Evolutionary conservation across 2,113 vertebrate genomes (phyloP).

Genomic region (Pterocles gutturalis): DNA sequence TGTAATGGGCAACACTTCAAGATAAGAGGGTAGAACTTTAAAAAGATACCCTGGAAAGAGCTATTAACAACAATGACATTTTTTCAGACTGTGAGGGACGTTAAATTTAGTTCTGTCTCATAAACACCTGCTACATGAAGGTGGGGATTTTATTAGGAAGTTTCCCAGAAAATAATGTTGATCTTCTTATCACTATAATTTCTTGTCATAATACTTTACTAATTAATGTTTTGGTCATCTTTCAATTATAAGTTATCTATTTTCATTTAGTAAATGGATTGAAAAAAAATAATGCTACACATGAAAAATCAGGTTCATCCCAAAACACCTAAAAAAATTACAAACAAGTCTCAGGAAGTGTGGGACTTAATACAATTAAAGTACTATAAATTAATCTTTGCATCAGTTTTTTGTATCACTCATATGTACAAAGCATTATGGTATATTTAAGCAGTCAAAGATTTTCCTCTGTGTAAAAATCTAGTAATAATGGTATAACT

Average conservation of each 20-base stretch:
- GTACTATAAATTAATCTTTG: not conserved
- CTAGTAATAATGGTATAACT: not conserved
- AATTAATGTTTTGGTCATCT: not conserved
- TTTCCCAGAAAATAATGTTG: not conserved
- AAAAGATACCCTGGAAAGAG: not conserved
- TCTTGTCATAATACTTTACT: not conserved
- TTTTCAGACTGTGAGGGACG: not conserved
- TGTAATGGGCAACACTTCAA: not conserved
- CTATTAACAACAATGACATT: not conserved
- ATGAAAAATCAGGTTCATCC: not conserved
- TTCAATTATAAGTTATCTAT: not conserved
- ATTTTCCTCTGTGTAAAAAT: not conserved
- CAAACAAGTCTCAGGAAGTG: not conserved
- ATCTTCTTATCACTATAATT: not conserved
- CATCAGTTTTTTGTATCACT: not conserved
- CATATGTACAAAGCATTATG: not conserved
- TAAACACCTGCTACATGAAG: accelerated
- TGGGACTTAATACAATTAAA: not conserved
- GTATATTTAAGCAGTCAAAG: not conserved
- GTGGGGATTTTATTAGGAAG: not conserved
- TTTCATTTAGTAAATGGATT: not conserved
- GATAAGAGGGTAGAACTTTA: not conserved
- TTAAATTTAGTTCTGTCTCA: not conserved
- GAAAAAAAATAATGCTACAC: not conserved
- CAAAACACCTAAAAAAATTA: not conserved